Percentiles rank a stretch among this genome's conserved stretches.
These are phyloP conservation scores for Gastrophysa polygoni DNA, from an alignment of 2,888 invertebrate genomes.

Conservation along the genomic window DNA sequence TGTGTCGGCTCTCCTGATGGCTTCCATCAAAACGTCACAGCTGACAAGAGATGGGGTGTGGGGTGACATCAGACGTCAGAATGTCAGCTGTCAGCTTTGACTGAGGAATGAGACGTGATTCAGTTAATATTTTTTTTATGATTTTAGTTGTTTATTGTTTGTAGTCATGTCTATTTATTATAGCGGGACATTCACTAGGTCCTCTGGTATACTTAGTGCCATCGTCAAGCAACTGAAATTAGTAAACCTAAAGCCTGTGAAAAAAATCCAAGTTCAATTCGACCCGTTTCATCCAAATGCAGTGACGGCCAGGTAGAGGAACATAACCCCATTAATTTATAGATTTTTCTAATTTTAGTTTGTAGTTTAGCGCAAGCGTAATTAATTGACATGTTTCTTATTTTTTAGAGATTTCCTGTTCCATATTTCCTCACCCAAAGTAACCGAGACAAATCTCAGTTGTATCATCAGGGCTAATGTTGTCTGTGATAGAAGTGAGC, in stretches of 20 bases:
- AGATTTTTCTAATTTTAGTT: slow-evolving; percentile 50
- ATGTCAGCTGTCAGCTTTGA: too few species aligned
- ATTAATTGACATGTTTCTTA: slow-evolving; percentile 16
- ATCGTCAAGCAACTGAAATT: slow-evolving; percentile 73
- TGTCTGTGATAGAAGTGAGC: slow-evolving; percentile 78
- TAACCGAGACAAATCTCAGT: slow-evolving; percentile 73
- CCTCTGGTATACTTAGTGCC: slow-evolving; percentile 73
- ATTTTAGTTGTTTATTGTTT: not conserved
- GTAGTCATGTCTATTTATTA: slow-evolving; percentile 74
- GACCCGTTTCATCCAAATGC: slow-evolving; percentile 83
- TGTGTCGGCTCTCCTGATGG: too few species aligned
- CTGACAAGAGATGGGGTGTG: too few species aligned
- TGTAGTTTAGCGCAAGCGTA: slow-evolving; percentile 46
- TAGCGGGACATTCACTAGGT: slow-evolving; percentile 70
- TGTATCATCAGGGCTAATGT: slow-evolving; percentile 78
- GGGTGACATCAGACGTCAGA: too few species aligned
- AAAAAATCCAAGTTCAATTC: slow-evolving; percentile 77
- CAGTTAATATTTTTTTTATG: too few species aligned
- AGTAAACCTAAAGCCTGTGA: slow-evolving; percentile 80
- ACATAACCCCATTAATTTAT: slow-evolving; percentile 44
- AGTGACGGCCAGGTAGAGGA: slow-evolving; percentile 61
- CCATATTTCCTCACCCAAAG: slow-evolving; percentile 70
- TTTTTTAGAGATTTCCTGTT: slow-evolving; percentile 74
- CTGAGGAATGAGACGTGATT: too few species aligned
- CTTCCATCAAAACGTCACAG: too few species aligned